These are phyloP conservation scores for Heterodera carotae DNA, from an alignment of 1,140 invertebrate genomes.

Conservation along the genomic window DNA sequence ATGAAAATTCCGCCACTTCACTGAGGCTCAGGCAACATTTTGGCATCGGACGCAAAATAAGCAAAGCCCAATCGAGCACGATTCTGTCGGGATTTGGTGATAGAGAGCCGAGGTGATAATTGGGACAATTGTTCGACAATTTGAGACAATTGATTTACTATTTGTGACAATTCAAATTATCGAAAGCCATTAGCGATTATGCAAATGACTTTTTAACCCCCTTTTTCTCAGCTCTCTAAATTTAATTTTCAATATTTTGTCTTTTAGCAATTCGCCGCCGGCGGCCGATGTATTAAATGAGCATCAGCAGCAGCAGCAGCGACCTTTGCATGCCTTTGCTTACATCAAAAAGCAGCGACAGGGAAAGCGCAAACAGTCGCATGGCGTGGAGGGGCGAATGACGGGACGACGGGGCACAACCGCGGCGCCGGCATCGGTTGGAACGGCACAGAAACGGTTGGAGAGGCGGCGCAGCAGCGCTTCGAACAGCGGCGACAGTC, in stretches of 20 bases:
- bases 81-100: not conserved
- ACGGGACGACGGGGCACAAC: not conserved
- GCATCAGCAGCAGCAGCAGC: too few relatives aligned
- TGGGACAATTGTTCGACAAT: too few relatives aligned
- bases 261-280: too few relatives aligned
- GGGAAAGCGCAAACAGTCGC: not conserved
- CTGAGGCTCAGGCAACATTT: not conserved
- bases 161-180: not conserved
- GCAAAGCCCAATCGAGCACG: conserved; percentile 7
- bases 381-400: not conserved
- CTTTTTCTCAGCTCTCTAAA: too few relatives aligned
- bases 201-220: too few relatives aligned
- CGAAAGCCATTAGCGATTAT: not conserved
- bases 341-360: not conserved
- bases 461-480: not conserved
- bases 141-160: too few relatives aligned
- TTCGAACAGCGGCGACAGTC: not conserved
- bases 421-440: too few relatives aligned
- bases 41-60: not conserved
- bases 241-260: too few relatives aligned
- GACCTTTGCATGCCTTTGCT: not conserved
- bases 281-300: not conserved
- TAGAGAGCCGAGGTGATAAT: not conserved
- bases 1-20: conserved; percentile 2
- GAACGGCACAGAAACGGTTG: not conserved